These are phyloP conservation scores for Scomber japonicus DNA, from an alignment of 2,113 vertebrate species.

Conservation along the genomic window DNA sequence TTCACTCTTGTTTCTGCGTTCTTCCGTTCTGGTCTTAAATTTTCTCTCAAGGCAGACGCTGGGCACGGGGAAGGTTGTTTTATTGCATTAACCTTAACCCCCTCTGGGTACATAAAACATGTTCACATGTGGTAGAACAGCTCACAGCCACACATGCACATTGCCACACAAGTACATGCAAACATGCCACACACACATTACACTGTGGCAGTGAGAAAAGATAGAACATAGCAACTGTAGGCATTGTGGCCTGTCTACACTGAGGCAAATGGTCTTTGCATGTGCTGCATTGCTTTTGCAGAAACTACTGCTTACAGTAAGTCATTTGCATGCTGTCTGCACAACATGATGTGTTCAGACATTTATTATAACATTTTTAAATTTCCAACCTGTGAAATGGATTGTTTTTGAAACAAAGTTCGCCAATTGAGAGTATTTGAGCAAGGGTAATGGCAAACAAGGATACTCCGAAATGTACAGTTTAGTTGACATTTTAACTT, in stretches of 20 bases:
- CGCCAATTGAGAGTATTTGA: conserved; percentile 22
- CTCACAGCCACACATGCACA: conserved; percentile 57
- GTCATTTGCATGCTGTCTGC: conserved; percentile 14
- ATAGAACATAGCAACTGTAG: conserved; percentile 54
- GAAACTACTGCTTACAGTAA: conserved; percentile 12
- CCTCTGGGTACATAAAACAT: conserved; percentile 75
- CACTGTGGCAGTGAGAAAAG: conserved; percentile 49
- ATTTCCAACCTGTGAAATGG: conserved; percentile 16
- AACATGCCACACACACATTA: conserved; percentile 46
- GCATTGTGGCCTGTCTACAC: conserved; percentile 33
- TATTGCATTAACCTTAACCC: conserved; percentile 81
- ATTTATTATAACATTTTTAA: conserved; percentile 22
- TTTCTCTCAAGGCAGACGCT: conserved; percentile 56
- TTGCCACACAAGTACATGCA: conserved; percentile 11
- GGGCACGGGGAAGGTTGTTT: conserved; percentile 74
- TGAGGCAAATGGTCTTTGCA: conserved; percentile 42
- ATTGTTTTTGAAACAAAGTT: conserved; percentile 11
- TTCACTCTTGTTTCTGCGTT: conserved; percentile 18
- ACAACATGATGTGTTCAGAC: conserved; percentile 15
- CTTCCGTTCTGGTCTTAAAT: conserved; percentile 60
- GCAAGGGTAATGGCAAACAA: not conserved
- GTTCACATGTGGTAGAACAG: conserved; percentile 71
- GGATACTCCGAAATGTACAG: not conserved
- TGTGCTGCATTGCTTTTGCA: conserved; percentile 16
- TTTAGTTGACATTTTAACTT: conserved; percentile 4